These are phyloP conservation scores for Cosmorhoe ocellata DNA, from an alignment of 2,888 invertebrate genomes.

Conservation along the genomic window DNA sequence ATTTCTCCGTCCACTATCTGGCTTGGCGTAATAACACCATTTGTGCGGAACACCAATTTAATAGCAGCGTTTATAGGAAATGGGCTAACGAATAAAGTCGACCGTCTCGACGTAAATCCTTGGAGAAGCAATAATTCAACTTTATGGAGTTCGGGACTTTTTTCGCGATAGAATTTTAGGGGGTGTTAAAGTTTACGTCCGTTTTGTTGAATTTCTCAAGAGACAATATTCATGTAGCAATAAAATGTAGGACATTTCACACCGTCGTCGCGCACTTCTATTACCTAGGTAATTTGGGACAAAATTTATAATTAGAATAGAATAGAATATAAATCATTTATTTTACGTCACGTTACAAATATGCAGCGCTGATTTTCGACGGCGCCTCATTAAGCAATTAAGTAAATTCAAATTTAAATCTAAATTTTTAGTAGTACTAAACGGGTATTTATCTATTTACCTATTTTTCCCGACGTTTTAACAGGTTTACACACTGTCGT, in stretches of 20 bases:
- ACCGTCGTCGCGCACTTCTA: not conserved
- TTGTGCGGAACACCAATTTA: constrained; percentile 67
- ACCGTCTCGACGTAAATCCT: constrained; percentile 72
- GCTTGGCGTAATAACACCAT: constrained; percentile 58
- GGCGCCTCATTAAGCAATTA: too few relatives aligned
- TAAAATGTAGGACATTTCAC: not conserved
- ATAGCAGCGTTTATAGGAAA: constrained; percentile 63
- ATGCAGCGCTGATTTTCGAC: too few relatives aligned
- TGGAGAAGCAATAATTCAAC: constrained; percentile 68
- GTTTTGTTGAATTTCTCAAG: constrained; percentile 22
- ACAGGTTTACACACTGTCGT: too few relatives aligned
- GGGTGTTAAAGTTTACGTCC: constrained; percentile 51
- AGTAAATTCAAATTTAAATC: too few relatives aligned
- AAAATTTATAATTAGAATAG: too few relatives aligned
- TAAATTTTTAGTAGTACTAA: too few relatives aligned
- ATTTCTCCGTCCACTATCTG: constrained; percentile 58
- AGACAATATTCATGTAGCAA: constrained; percentile 1
- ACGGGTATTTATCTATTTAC: too few relatives aligned
- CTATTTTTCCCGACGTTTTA: too few relatives aligned
- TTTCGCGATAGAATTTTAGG: constrained; percentile 45
- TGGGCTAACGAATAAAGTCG: constrained; percentile 73
- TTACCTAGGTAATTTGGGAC: too few relatives aligned
- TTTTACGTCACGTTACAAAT: too few relatives aligned
- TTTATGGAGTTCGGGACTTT: constrained; percentile 70
- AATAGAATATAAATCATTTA: too few relatives aligned